Evolutionary conservation across 37 sponge, comb jelly and placozoan genomes (phyloP).

Genomic region (Spongilla lacustris): DNA sequence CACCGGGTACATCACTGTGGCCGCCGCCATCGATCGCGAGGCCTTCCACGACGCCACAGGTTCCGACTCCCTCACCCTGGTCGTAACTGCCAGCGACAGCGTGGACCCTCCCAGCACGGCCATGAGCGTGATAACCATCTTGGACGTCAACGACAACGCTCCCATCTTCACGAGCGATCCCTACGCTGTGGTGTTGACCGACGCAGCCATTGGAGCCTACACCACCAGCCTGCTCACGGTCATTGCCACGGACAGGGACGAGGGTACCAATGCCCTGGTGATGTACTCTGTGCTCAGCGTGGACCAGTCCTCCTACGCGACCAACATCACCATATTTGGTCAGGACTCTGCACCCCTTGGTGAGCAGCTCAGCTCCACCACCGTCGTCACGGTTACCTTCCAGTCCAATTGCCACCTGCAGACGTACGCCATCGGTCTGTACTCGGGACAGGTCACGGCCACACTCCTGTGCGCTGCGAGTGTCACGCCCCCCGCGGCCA

Average conservation of each 20-base stretch:
- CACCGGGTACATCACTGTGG: constrained; percentile 20
- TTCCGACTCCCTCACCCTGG: constrained; percentile 47
- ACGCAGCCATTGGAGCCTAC: background rate
- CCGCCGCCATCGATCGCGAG: constrained; percentile 51
- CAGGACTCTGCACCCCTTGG: constrained; percentile 62
- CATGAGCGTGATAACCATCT: constrained; percentile 18
- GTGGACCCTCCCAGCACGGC: background rate
- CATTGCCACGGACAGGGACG: constrained; percentile 53
- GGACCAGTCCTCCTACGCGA: background rate
- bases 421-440: constrained; percentile 13
- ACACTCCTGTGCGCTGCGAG: constrained; percentile 26
- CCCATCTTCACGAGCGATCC: constrained; percentile 44
- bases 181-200: background rate
- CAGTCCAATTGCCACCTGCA: constrained; percentile 34
- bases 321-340: constrained; percentile 58
- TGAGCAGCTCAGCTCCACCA: constrained; percentile 10
- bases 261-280: constrained; percentile 55
- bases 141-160: constrained; percentile 79
- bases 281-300: constrained; percentile 9
- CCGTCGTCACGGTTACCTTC: constrained; percentile 44
- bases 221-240: constrained; percentile 9
- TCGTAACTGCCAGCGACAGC: constrained; percentile 8
- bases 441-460: constrained; percentile 21
- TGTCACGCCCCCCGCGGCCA: background rate
- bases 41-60: background rate